Conservation (phyloP, 2,113 vertebrate genomes). For the Caretta caretta region DNA sequence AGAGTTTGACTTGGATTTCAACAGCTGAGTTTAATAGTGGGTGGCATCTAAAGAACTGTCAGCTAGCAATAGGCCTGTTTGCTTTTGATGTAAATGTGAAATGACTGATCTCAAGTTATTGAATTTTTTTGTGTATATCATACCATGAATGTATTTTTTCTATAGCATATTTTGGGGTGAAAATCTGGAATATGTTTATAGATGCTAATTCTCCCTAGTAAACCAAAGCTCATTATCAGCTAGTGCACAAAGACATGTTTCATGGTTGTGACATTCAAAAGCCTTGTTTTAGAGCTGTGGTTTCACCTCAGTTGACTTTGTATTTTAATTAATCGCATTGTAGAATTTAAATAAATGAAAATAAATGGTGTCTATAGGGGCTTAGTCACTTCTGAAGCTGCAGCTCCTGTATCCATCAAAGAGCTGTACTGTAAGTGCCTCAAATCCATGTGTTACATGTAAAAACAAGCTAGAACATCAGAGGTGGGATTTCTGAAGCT, state of each 20-base stretch:
- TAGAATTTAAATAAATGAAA: not conserved
- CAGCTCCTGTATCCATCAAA: not conserved
- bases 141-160: not conserved
- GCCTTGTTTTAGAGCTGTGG: not conserved
- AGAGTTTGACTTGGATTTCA: not conserved
- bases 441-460: not conserved
- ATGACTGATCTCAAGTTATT: not conserved
- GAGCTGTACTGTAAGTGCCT: not conserved
- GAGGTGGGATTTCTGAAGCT: not conserved
- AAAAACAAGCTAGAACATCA: not conserved
- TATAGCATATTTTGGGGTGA: conserved; percentile 33
- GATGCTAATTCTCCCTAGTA: conserved; percentile 17
- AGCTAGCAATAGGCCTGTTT: not conserved
- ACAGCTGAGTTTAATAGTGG: not conserved
- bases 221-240: not conserved
- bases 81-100: not conserved
- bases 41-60: not conserved
- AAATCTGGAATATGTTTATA: not conserved
- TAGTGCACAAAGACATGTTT: not conserved
- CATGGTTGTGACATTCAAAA: not conserved
- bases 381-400: not conserved
- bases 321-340: not conserved
- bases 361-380: not conserved
- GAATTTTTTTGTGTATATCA: not conserved
- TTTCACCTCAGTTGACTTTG: not conserved